Base-by-base conservation (phyloP, 1,140 invertebrate genomes). In the Drosophila tsacasi region DNA sequence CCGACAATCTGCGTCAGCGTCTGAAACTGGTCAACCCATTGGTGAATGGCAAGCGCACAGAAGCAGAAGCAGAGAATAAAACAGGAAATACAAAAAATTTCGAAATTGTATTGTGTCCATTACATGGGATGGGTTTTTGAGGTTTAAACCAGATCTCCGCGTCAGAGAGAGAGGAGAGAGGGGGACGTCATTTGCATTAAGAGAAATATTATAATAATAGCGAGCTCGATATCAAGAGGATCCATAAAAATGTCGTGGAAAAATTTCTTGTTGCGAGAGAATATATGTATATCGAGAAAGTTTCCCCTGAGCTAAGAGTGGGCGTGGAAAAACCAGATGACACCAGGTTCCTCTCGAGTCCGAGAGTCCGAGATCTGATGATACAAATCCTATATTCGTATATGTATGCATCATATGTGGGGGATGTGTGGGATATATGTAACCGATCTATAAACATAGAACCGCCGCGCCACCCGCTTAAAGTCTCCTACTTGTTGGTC, bases 21-120 rank as follows among this genome's bases (percentile, higher is more conserved):
- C 57, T 60, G 23, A 77, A 78, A 78, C 76, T 78, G 75, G 75
- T 74, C 71, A 61, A 52, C 23, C 52, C 40, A 69, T 69, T 71
- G 75, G 76, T 78, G 74, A 77, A 50, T 77, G 75, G 64, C 57
- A 77, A 44, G 19, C 39, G n/a, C 25, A 35, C 15, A 35, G 37
- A 35, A 27, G 17, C 32, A 30, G 19, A 49, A 39, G 21, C 23
- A 10, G 10, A 23, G 30, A 57, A 42, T 37, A 46, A 67, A 61
- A 77, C 73, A 76, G 54, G 64, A 78, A 77, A 77, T 75, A 65
- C 52, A 71, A 71, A 73, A 61, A 73, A 73, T 37, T 39, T 42
- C 42, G 23, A 61, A 55, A 54, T 54, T 42, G 46, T 67, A 54
- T 68, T 46, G 64, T 57, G 50, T 75, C 40, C 69, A 74, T 74